Base-by-base conservation (phyloP, 2,888 invertebrate genomes). In the Plebejus melissa region DNA sequence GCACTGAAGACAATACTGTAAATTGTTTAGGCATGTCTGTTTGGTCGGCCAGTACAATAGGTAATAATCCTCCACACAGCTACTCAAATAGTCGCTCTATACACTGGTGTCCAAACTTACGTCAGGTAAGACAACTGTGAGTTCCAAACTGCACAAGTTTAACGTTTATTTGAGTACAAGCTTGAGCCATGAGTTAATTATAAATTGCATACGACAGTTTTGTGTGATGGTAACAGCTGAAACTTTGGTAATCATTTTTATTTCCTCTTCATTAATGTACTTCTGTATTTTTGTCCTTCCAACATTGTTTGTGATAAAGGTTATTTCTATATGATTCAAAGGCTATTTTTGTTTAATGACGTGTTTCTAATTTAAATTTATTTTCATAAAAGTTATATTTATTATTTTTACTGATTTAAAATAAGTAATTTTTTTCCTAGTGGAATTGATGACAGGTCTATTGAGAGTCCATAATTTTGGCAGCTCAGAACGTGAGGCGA, bases 1-100 rank as follows among this genome's bases (percentile, higher is more conserved):
- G 22, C 41, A 72, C 50, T 87, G 90, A 90, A 89, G 87, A 88
- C 88, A 72, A 72, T 90, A 81, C 86, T 87, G 87, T 88, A 86
- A 88, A 88, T 87, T 88, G 86, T 87, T 90, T 93, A 92, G 92
- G 92, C 91, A 95, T 95, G 96, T 96, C 96, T 93, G 94, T 96
- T 90, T 96, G 96, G 96, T 96, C 96, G 85, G 95, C 96, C 86
- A 94, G 94, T 87, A 94, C 95, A 83, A 94, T 94, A 88, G 95
- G 91, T 84, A 91, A 91, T 89, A 92, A 91, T 89, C 90, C 89
- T 84, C 88, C 88, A 84, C 86, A 84, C 84, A 87, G 86, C 83
- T 86, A 88, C 83, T 88, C 88, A 84, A 86, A 87, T 85, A 88
- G 88, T 86, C 90, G 91, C 79, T 87, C 88, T 85, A 88, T 88